Conservation (phyloP, 1,140 invertebrate genomes). For the Euwallacea fornicatus region DNA sequence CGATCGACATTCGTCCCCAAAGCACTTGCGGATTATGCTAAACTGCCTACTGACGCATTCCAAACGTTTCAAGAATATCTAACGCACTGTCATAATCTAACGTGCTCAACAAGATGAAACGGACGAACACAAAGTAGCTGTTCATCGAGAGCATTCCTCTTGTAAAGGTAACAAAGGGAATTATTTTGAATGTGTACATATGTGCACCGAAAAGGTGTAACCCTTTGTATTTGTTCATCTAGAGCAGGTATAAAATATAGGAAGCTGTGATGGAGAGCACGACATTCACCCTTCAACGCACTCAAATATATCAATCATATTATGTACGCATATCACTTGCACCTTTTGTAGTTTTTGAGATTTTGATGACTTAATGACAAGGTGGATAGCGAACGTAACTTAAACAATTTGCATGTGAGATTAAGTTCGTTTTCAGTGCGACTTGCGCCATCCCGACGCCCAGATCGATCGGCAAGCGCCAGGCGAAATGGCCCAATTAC, state of each 20-base stretch:
- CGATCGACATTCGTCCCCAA: background rate
- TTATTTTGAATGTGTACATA: conserved; percentile 23
- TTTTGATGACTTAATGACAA: conserved; percentile 39
- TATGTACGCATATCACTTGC: conserved; percentile 39
- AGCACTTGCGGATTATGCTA: conserved; percentile 18
- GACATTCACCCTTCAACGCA: conserved; percentile 34
- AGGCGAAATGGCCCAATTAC: no score
- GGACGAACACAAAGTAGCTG: conserved; percentile 34
- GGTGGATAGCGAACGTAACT: background rate
- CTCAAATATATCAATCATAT: conserved; percentile 41
- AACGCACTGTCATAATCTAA: conserved; percentile 28
- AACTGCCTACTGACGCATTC: conserved; percentile 12
- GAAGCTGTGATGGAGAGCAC: conserved; percentile 25
- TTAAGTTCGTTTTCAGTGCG: no score
- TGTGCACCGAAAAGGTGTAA: conserved; percentile 33
- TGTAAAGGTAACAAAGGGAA: conserved; percentile 26
- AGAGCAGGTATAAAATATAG: conserved; percentile 31
- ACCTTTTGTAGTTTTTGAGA: conserved; percentile 33
- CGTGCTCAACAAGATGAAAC: conserved; percentile 37
- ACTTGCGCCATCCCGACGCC: no score
- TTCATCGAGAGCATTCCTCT: conserved; percentile 22
- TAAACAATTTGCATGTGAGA: no score
- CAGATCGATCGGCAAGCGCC: no score
- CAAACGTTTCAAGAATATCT: conserved; percentile 16
- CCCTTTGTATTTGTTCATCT: conserved; percentile 27